Percentiles rank a stretch among this genome's conserved stretches.
Evolutionary conservation across 2,888 invertebrate genomes (phyloP).

Genomic region (Apotomis turbidana): DNA sequence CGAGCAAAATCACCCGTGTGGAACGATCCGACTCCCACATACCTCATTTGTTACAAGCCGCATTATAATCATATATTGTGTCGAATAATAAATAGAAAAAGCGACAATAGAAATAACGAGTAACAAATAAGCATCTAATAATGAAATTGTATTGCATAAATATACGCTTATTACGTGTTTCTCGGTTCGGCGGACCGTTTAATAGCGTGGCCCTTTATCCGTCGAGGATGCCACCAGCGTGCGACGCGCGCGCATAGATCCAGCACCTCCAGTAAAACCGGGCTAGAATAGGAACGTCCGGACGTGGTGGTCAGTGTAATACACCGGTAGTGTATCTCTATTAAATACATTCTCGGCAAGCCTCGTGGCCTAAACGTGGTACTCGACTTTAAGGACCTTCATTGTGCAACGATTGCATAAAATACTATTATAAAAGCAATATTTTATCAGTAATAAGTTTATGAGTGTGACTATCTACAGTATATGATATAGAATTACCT

Average conservation of each 20-base stretch:
- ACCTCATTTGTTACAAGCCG: slow-evolving; percentile 75
- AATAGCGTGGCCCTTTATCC: slow-evolving; percentile 70
- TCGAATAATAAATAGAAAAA: slow-evolving; percentile 80
- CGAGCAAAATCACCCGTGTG: slow-evolving; percentile 63
- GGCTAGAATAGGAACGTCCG: too few species aligned
- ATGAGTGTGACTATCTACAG: too few species aligned
- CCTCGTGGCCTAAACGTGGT: too few species aligned
- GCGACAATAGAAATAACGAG: slow-evolving; percentile 81
- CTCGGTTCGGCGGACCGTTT: slow-evolving; percentile 76
- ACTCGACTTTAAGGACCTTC: too few species aligned
- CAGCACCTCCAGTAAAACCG: not conserved
- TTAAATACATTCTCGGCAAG: too few species aligned
- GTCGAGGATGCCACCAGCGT: slow-evolving; percentile 71
- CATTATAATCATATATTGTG: slow-evolving; percentile 82
- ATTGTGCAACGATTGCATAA: too few species aligned
- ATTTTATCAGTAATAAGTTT: too few species aligned
- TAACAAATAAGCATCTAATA: slow-evolving; percentile 80
- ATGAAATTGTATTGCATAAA: slow-evolving; percentile 81
- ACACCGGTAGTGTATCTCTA: too few species aligned
- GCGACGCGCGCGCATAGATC: slow-evolving; percentile 51
- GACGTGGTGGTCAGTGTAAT: too few species aligned
- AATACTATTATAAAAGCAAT: too few species aligned
- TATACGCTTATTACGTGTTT: slow-evolving; percentile 72
- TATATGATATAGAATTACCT: too few species aligned
- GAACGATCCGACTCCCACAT: slow-evolving; percentile 73